Conservation (phyloP, 2,888 invertebrate species). For the Pharmacophagus antenor region DNA sequence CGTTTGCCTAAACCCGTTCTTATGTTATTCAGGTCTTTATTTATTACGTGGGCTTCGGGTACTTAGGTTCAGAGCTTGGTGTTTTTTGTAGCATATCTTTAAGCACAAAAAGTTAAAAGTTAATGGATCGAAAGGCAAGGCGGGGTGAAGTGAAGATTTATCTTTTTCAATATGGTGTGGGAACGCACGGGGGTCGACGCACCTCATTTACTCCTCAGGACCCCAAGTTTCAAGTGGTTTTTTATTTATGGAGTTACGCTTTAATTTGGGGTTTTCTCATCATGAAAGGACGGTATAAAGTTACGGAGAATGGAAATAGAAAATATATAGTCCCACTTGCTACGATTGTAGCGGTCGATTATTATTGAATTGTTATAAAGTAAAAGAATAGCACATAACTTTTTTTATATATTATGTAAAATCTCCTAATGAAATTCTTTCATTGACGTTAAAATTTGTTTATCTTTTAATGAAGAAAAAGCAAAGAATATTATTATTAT, state of each 20-base stretch:
- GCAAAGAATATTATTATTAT: too few species aligned
- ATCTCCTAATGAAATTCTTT: too few species aligned
- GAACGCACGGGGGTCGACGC: slow-evolving; percentile 47
- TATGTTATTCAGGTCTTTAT: slow-evolving; percentile 35
- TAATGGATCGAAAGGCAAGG: slow-evolving; percentile 62
- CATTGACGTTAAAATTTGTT: too few species aligned
- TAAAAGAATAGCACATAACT: too few species aligned
- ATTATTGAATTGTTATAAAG: too few species aligned
- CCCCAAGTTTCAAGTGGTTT: slow-evolving; percentile 55
- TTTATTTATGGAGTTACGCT: slow-evolving; percentile 66
- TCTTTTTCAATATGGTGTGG: slow-evolving; percentile 70
- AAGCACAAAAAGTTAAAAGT: slow-evolving; percentile 39
- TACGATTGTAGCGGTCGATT: neutral
- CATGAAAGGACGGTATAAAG: slow-evolving; percentile 29
- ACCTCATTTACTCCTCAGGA: slow-evolving; percentile 42
- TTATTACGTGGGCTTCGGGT: slow-evolving; percentile 35
- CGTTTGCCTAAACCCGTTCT: slow-evolving; percentile 36
- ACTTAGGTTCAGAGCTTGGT: slow-evolving; percentile 32
- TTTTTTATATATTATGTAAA: too few species aligned
- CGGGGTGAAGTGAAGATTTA: slow-evolving; percentile 69
- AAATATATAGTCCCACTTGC: neutral
- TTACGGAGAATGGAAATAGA: slow-evolving; percentile 33
- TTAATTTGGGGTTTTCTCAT: slow-evolving; percentile 50
- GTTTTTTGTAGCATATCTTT: slow-evolving; percentile 33
- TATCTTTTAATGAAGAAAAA: too few species aligned